Percentiles rank a stretch among this genome's conserved stretches.
phyloP scores from a whole-genome alignment of 2,797 vertebrate species.

The Columba guinea region DNA sequence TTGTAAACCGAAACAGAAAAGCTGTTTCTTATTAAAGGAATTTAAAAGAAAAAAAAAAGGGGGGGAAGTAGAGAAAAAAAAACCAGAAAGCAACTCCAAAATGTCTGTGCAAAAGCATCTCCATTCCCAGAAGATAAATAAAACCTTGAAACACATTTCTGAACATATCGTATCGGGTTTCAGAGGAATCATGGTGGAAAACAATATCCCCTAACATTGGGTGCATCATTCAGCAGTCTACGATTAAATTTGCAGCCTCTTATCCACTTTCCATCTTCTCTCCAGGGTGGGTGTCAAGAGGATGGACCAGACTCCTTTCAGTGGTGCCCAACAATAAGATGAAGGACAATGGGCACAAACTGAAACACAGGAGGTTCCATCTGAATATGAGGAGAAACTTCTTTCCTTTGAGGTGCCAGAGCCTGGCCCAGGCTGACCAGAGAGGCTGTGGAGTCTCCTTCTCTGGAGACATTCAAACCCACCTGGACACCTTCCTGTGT shows the following conservation, averaged over 20 bases:
- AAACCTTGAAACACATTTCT: not conserved
- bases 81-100: not conserved
- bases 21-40: not conserved
- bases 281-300: too few species aligned
- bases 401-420: too few species aligned
- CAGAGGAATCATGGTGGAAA: not conserved
- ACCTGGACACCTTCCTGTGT: too few species aligned
- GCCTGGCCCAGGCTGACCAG: too few species aligned
- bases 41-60: not conserved
- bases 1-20: slow-evolving; percentile 4
- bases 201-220: not conserved
- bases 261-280: not conserved
- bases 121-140: not conserved
- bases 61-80: not conserved
- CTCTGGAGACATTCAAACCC: too few species aligned
- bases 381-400: too few species aligned
- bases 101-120: not conserved
- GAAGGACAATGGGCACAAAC: too few species aligned
- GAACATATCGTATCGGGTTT: not conserved
- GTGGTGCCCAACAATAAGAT: too few species aligned
- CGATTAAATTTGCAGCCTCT: not conserved
- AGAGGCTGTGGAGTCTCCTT: too few species aligned
- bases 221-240: not conserved
- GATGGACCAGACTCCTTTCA: too few species aligned
- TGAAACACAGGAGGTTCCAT: too few species aligned